Evolutionary conservation across 1,140 invertebrate genomes (phyloP), one percentile per base, ranked within the genome.

Genomic region (Hylyphantes graminicola): DNA sequence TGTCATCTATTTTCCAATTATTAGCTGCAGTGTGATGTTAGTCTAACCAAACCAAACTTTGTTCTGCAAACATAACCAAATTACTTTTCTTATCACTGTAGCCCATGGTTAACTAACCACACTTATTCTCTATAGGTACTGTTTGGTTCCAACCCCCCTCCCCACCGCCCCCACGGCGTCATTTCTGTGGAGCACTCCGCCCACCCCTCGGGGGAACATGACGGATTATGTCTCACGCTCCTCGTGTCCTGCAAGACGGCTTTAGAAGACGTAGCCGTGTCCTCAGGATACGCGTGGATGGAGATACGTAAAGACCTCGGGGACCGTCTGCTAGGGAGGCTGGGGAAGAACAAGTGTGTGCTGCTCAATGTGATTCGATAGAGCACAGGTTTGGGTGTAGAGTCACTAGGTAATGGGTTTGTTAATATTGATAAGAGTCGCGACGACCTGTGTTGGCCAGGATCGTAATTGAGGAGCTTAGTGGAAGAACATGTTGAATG

Each of bases 261-360:
- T 7, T 89, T 97, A 15, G 95, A 96, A 91, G 94, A 96, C 88
- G 94, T 88, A 81, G 80, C 61, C 21, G 92, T 96, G 7, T 94
- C 95, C 88, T 95, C 95, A 81, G 96, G 96, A 89, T 97, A 95
- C 89, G 93, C 94, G 50, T 97, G 96, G 96, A 93, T 95, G 86
- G 94, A 96, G 89, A 88, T 96, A 10, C 92, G 93, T 15, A 91
- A 92, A 85, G 92, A 93, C 10, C 87, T 95, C 21, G 94, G 94
- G 61, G 93, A 94, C 65, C 91, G 90, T 86, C 88, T 97, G n/a
- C 89, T 94, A 11, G 88, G 90, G 13, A 92, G 93, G 86, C 90
- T 95, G 88, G 91, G 93, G 87, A 93, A 94, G 91, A 92, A 96
- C 91, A 93, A 93, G 88, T 95, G 94, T 61, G 91, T 97, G 86